These are phyloP conservation scores for Dipodomys stephensi DNA, from an alignment of 2,113 vertebrate species.

Conservation along the genomic window DNA sequence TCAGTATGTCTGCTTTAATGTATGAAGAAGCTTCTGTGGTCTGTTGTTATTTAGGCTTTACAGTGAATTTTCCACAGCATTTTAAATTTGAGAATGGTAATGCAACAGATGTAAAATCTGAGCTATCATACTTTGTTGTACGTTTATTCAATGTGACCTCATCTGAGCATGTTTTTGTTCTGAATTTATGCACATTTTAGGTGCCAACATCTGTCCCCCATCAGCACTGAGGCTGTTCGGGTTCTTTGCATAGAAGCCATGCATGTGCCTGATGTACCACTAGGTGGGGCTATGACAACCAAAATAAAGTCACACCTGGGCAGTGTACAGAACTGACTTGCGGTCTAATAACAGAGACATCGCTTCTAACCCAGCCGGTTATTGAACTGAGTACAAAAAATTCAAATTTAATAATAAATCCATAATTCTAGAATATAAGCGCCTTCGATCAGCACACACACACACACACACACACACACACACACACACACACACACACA, in stretches of 20 bases:
- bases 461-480: constrained; percentile 55
- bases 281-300: not conserved
- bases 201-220: not conserved
- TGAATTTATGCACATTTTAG: not conserved
- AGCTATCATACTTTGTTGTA: not conserved
- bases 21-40: not conserved
- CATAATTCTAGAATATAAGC: constrained; percentile 42
- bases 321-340: too few relatives aligned
- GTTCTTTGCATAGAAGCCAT: not conserved
- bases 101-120: not conserved
- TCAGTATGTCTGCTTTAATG: not conserved
- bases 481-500: constrained; percentile 65
- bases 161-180: not conserved
- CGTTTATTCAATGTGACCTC: not conserved
- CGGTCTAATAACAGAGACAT: not conserved
- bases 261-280: not conserved
- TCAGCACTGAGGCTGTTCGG: fast-evolving
- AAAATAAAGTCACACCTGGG: not conserved
- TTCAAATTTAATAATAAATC: not conserved
- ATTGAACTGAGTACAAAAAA: not conserved
- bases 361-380: not conserved
- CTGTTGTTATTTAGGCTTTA: not conserved
- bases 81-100: constrained; percentile 26
- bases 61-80: not conserved
- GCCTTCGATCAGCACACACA: not conserved